Base-by-base conservation (phyloP, 1,140 invertebrate genomes). In the Meloidogyne floridensis region DNA sequence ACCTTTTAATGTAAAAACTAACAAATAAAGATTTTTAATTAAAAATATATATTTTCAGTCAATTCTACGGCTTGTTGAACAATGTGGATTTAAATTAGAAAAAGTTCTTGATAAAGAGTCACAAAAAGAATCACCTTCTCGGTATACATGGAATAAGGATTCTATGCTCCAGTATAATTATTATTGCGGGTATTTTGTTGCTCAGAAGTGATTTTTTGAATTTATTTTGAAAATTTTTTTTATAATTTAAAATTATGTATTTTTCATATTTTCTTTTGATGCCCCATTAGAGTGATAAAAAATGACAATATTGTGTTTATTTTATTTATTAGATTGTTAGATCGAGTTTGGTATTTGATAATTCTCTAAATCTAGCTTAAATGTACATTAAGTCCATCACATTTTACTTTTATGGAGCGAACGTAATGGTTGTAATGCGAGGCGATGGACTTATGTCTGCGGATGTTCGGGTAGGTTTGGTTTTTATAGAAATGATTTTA, bases 101-200 rank as follows among this genome's bases (percentile, higher is more conserved):
- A 92, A 92, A 51, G 92, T 95, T 93, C 94, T 94, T 91, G 93
- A 94, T 87, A 91, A 93, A 83, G 94, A 93, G 13, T 42, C 18
- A 11, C 20, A 43, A 20, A n/a, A 74, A 15, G 43, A 70, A 93
- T 54, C 91, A 96, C 0, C 93, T 10, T 79, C 95, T 8, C 93
- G 94, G 83, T 98, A 98, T 89, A 94, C 95, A 32, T 95, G 96
- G 90, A 98, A 97, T 90, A 93, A 94, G 0, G 92, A 93, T 69
- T 96, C 95, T n/a, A 98, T 98, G 96, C 92, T 97, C 85, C 93
- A 94, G 80, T 95, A 95, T 87, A 93, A 94, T 85, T 97, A 97
- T 87, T 93, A 94, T 86, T 96, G 95, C 84, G 94, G 96, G 3
- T 96, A 95, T 91, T 95, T 97, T 74, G 80, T n/a, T 84, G 85